Conservation (phyloP, 2,888 invertebrate genomes). For the Euphydryas editha region DNA sequence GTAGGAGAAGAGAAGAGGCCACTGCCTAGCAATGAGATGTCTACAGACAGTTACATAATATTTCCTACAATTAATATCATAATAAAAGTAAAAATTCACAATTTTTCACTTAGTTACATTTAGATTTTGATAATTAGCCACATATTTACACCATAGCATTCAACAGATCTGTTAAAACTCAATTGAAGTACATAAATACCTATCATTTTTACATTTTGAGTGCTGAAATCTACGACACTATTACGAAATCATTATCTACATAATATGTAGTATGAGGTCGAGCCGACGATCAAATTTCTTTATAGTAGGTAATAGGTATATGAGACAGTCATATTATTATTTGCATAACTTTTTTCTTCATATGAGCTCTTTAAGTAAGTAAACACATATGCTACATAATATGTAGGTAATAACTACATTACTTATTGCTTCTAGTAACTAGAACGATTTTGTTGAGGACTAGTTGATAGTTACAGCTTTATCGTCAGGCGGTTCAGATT, state of each 20-base stretch:
- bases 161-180: conserved; percentile 46
- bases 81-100: not conserved
- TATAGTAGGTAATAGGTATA: conserved; percentile 44
- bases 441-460: conserved; percentile 46
- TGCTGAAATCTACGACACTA: conserved; percentile 53
- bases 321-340: conserved; percentile 54
- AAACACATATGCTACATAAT: conserved; percentile 27
- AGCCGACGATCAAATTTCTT: conserved; percentile 57
- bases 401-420: conserved; percentile 10
- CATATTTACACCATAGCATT: conserved; percentile 33
- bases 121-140: conserved; percentile 25
- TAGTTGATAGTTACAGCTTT: conserved; percentile 74
- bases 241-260: conserved; percentile 40
- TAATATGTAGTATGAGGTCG: conserved; percentile 59
- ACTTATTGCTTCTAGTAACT: conserved; percentile 20
- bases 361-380: conserved; percentile 52
- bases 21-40: no score
- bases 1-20: no score
- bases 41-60: no score
- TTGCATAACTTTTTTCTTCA: conserved; percentile 61
- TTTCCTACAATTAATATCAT: no score
- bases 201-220: conserved; percentile 51
- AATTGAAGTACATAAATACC: conserved; percentile 44
- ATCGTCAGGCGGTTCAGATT: conserved; percentile 73
- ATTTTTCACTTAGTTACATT: conserved; percentile 14